Percentiles rank a stretch among this genome's conserved stretches.
These are phyloP conservation scores for Kuschelorhynchus macadamiae DNA, from an alignment of 2,888 invertebrate species.

Conservation along the genomic window DNA sequence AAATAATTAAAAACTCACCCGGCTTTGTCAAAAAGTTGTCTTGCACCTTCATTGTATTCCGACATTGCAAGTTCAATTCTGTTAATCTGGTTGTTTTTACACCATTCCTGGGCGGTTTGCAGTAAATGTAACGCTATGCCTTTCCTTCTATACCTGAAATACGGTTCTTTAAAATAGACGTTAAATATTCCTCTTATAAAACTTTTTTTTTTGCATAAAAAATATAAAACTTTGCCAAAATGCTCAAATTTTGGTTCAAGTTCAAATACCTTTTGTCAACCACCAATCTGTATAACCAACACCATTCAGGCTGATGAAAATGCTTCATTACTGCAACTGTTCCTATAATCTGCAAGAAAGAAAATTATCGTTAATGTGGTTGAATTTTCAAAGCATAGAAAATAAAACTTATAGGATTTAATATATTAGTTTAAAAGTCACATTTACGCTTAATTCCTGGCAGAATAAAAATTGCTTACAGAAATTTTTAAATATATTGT, in stretches of 20 bases:
- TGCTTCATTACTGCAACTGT: conserved; percentile 75
- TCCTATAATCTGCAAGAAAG: conserved; percentile 71
- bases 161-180: background rate
- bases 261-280: conserved; percentile 69
- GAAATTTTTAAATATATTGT: too few species aligned
- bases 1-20: too few species aligned
- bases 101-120: conserved; percentile 72
- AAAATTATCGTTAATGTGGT: too few species aligned
- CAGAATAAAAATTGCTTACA: too few species aligned
- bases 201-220: too few species aligned
- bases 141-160: conserved; percentile 70
- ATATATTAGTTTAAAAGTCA: too few species aligned
- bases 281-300: conserved; percentile 77
- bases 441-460: too few species aligned
- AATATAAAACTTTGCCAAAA: too few species aligned
- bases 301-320: conserved; percentile 72
- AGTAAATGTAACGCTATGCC: conserved; percentile 74
- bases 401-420: too few species aligned
- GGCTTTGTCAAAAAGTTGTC: conserved; percentile 71
- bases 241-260: too few species aligned
- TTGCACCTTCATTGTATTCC: conserved; percentile 76
- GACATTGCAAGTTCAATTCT: conserved; percentile 75
- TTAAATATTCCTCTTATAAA: too few species aligned
- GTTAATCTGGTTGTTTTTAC: conserved; percentile 71
- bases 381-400: too few species aligned